These are phyloP conservation scores for Scophthalmus maximus DNA, from an alignment of 2,113 vertebrate species.

Conservation along the genomic window DNA sequence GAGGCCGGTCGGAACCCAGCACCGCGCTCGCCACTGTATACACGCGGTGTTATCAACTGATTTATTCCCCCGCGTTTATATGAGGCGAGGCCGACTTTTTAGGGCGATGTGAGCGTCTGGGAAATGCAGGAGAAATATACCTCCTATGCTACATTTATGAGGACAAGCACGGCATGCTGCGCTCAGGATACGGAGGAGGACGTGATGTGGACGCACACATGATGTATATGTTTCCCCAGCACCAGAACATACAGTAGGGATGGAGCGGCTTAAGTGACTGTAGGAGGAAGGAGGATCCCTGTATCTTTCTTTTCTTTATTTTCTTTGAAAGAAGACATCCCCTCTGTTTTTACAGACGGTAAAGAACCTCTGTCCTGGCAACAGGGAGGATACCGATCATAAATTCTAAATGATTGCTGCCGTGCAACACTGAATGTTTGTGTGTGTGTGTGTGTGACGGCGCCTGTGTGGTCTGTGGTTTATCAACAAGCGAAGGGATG, in stretches of 20 bases:
- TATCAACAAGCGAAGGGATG: conserved; percentile 26
- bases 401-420: conserved; percentile 38
- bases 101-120: conserved; percentile 49
- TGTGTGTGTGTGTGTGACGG: conserved; percentile 28
- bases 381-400: conserved; percentile 35
- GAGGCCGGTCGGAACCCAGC: conserved; percentile 28
- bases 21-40: neutral
- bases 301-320: neutral
- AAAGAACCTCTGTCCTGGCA: conserved; percentile 29
- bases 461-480: conserved; percentile 40
- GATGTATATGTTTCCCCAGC: conserved; percentile 14
- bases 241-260: conserved; percentile 18
- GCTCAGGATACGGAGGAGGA: conserved; percentile 34
- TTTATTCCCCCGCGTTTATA: conserved; percentile 39
- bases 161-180: conserved; percentile 6
- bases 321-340: conserved; percentile 24
- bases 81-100: conserved; percentile 20
- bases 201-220: neutral
- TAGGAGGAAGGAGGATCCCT: neutral
- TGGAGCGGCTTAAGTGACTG: conserved; percentile 25
- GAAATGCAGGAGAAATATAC: conserved; percentile 43
- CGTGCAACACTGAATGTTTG: conserved; percentile 32
- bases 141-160: conserved; percentile 36
- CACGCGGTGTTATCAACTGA: conserved; percentile 33
- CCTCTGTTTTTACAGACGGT: conserved; percentile 31